Evolutionary conservation across 2,797 vertebrate genomes (phyloP).

Genomic region (Phoxinus dragarum): DNA sequence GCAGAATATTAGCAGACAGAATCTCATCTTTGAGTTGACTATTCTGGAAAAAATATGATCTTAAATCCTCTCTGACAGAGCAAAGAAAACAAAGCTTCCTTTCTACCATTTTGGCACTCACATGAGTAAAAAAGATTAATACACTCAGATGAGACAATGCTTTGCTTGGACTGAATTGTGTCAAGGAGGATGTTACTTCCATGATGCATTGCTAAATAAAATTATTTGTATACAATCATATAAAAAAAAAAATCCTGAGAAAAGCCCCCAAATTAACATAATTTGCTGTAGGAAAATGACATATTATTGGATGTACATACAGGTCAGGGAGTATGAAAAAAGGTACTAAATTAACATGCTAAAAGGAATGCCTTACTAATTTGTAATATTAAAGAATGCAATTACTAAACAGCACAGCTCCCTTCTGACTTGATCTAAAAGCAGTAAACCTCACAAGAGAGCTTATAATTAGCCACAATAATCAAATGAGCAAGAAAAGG

Average conservation of each 20-base stretch:
- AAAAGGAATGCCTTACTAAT: neutral
- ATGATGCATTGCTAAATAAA: neutral
- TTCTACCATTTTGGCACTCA: slow-evolving; percentile 24
- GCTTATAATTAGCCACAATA: neutral
- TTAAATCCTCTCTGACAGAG: slow-evolving; percentile 40
- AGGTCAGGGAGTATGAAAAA: too few relatives aligned
- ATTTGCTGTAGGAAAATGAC: neutral
- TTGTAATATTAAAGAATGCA: neutral
- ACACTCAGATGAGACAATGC: slow-evolving; percentile 25
- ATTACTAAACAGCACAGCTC: slow-evolving; percentile 1
- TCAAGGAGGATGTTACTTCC: neutral
- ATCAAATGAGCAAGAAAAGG: slow-evolving; percentile 13
- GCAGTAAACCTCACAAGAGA: neutral
- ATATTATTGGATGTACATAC: neutral
- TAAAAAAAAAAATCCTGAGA: neutral
- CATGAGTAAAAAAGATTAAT: slow-evolving; percentile 13
- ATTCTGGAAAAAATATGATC: slow-evolving; percentile 38
- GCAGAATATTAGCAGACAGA: slow-evolving; percentile 31
- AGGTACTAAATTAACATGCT: neutral
- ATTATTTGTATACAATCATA: neutral
- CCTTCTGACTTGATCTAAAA: neutral
- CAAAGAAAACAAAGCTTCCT: slow-evolving; percentile 45
- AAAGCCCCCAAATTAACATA: too few relatives aligned
- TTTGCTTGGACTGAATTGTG: slow-evolving; percentile 34
- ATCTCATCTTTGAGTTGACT: slow-evolving; percentile 16